Base-by-base conservation (phyloP, 2,888 invertebrate species). In the Schizotus pectinicornis region DNA sequence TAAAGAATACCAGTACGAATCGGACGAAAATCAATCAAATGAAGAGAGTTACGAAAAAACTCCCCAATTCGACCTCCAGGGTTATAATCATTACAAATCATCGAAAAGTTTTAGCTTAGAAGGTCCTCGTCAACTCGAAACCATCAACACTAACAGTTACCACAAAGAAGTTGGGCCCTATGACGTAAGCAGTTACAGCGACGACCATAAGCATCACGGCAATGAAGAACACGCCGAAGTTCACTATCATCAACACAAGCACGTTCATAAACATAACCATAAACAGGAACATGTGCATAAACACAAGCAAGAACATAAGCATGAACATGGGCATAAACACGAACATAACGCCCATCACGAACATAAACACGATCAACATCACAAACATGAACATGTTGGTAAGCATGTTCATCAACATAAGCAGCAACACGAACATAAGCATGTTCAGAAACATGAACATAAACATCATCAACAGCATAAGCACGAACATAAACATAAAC, bases 231-330 rank as follows among this genome's bases (percentile, higher is more conserved):
- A 70, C 52, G 70, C 70, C 7, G 70, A 70, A 54, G 69, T 68
- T 12, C 69, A 70, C 45, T 69, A 70, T 48, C 69, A 70, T 39
- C 66, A 70, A 47, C 70, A 70, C 59, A 68, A 68, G 51, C 74
- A 75, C 60, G 59, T 75, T 11, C 76, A 76, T 46, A 73, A 74
- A 41, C 75, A 76, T 50, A 65, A 71, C 41, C 76, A 76, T 48
- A 72, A 76, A 49, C 76, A 76, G 49, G 67, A 74, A 13, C 76
- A 76, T 52, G 65, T 68, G 6, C 74, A 76, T 56, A 64, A 72
- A 9, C 74, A 74, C 57, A 68, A 70, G 37, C 70, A 72, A 39
- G 69, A 71, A 7, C 73, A 74, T 45, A 63, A 66, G 14, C 72
- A 74, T 54, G 41, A 68, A 12, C 70, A 70, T 47, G 52, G 56